Conservation (phyloP, 2,888 invertebrate genomes). For the Cheilosia urbana region DNA sequence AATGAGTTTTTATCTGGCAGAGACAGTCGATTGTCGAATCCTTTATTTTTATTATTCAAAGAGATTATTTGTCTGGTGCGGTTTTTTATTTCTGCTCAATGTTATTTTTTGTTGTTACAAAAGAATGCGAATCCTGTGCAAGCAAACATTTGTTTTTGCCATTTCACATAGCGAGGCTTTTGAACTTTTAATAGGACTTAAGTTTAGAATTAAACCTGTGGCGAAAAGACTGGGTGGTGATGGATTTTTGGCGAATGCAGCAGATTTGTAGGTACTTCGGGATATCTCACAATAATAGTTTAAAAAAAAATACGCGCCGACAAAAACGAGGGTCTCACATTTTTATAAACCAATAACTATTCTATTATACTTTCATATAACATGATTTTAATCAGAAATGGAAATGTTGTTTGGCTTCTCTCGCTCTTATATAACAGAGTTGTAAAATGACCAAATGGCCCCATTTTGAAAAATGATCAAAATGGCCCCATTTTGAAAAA, state of each 20-base stretch:
- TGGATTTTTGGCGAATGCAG: no score
- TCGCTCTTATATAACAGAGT: no score
- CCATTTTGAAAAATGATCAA: no score
- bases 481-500: no score
- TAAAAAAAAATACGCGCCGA: no score
- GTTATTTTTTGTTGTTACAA: constrained; percentile 21
- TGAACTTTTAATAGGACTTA: constrained; percentile 28
- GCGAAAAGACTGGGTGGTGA: neutral
- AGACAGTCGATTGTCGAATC: constrained; percentile 45
- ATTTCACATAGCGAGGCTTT: neutral
- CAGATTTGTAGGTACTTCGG: neutral
- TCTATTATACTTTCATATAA: no score
- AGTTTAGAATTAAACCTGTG: neutral
- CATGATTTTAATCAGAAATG: no score
- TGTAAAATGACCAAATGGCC: no score
- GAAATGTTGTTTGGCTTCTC: no score
- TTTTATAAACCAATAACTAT: no score
- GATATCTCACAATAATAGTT: no score
- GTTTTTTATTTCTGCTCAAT: constrained; percentile 20
- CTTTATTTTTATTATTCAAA: constrained; percentile 33
- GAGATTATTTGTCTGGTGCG: constrained; percentile 33
- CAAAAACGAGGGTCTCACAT: no score
- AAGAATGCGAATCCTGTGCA: constrained; percentile 10
- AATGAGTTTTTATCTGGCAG: constrained; percentile 63
- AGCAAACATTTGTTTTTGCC: neutral